Percentiles rank a stretch among this genome's conserved stretches.
phyloP scores from a whole-genome alignment of 1,140 invertebrate genomes.

The Melitaea cinxia region DNA sequence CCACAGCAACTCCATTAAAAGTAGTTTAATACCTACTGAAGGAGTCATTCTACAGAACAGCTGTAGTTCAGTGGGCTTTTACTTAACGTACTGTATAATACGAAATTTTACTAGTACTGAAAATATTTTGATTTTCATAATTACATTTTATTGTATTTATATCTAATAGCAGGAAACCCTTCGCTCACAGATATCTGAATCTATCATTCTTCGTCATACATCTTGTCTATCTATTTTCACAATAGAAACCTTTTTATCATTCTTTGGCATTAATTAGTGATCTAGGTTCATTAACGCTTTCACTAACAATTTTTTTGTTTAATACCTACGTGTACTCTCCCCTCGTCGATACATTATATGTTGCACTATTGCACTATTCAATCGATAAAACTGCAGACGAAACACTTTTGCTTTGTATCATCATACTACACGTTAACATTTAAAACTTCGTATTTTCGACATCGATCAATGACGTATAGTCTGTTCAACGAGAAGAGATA shows the following conservation, averaged over 20 bases:
- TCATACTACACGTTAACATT: conserved; percentile 23
- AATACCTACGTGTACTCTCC: conserved; percentile 29
- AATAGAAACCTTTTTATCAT: conserved; percentile 52
- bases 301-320: conserved; percentile 52
- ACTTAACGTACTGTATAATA: conserved; percentile 19
- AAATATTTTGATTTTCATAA: conserved; percentile 46
- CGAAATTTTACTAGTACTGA: conserved; percentile 38
- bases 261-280: conserved; percentile 81
- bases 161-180: conserved; percentile 45
- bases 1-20: conserved; percentile 62
- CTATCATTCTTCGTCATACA: neutral
- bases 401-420: conserved; percentile 40
- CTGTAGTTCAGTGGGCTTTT: conserved; percentile 42
- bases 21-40: conserved; percentile 59
- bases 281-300: conserved; percentile 61
- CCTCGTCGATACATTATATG: conserved; percentile 46
- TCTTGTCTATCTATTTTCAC: conserved; percentile 8
- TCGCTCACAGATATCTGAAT: conserved; percentile 27
- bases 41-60: conserved; percentile 53
- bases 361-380: conserved; percentile 67
- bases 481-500: too few species aligned
- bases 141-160: conserved; percentile 30
- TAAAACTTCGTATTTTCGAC: conserved; percentile 33
- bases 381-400: conserved; percentile 46
- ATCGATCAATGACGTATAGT: conserved; percentile 34